phyloP scores from a whole-genome alignment of 2,113 vertebrate genomes.

The Saguinus midas region DNA sequence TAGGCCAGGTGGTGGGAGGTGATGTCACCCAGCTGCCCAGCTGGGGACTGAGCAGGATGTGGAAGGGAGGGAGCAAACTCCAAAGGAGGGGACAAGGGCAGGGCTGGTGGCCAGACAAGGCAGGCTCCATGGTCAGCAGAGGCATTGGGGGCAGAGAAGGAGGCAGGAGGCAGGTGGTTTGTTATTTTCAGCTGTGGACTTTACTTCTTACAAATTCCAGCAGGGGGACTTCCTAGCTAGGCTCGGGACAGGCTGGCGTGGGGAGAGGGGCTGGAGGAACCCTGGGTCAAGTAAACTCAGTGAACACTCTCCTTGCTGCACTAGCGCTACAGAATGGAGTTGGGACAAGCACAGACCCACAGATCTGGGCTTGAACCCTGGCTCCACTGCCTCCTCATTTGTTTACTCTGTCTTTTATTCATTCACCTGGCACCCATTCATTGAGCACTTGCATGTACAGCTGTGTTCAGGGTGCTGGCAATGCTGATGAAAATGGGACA shows the following conservation, averaged over 20 bases:
- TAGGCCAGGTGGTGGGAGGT: slow-evolving; percentile 60
- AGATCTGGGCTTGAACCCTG: background rate
- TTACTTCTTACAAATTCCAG: background rate
- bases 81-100: slow-evolving; percentile 42
- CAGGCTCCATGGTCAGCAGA: background rate
- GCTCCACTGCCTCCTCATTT: background rate
- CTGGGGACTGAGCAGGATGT: slow-evolving; percentile 61
- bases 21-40: slow-evolving; percentile 61
- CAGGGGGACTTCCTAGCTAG: background rate
- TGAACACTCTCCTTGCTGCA: background rate
- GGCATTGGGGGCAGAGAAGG: background rate
- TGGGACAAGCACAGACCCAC: background rate
- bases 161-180: slow-evolving; percentile 9
- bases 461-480: background rate
- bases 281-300: background rate
- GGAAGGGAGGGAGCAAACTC: slow-evolving; percentile 60
- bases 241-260: background rate
- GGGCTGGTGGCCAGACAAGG: slow-evolving; percentile 39
- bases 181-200: slow-evolving; percentile 39
- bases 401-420: background rate
- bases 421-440: background rate
- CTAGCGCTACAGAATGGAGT: background rate
- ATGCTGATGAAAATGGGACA: background rate
- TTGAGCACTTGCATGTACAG: background rate
- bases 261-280: background rate